Percentiles rank a stretch among this genome's conserved stretches.
Conservation (phyloP, 2,113 vertebrate species). For the Ptyas mucosa region DNA sequence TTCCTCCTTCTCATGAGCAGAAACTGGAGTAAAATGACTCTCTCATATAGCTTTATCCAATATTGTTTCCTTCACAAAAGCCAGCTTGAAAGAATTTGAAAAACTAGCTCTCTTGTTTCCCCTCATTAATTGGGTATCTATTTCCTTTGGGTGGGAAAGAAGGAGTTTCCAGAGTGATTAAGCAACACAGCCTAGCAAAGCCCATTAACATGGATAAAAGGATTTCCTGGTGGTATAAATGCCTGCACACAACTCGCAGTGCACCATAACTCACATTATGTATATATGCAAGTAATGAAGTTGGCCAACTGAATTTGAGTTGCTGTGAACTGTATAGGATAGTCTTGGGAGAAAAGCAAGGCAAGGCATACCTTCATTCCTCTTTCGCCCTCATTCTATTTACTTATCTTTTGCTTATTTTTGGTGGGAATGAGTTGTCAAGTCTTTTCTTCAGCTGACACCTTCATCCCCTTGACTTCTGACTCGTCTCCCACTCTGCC, state of each 20-base stretch:
- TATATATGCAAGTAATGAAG: constrained; percentile 65
- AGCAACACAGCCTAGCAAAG: constrained; percentile 73
- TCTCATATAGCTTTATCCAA: constrained; percentile 2
- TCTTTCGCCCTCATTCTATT: not conserved
- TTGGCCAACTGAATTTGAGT: constrained; percentile 42
- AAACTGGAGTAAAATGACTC: constrained; percentile 14
- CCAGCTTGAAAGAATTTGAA: constrained; percentile 58
- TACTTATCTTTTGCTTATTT: not conserved
- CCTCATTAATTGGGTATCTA: constrained; percentile 64
- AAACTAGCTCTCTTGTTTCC: constrained; percentile 71
- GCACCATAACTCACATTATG: constrained; percentile 70
- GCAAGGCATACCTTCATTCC: constrained; percentile 37
- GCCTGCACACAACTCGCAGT: constrained; percentile 79
- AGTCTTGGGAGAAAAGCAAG: constrained; percentile 27
- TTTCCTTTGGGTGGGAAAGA: constrained; percentile 65
- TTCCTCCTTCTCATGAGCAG: constrained; percentile 24
- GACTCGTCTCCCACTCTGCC: constrained; percentile 83
- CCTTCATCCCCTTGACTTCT: constrained; percentile 80
- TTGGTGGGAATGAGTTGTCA: constrained; percentile 86
- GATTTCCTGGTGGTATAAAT: constrained; percentile 88
- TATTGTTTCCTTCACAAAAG: constrained; percentile 61
- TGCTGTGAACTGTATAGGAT: not conserved
- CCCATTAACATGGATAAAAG: constrained; percentile 86
- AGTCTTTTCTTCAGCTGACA: constrained; percentile 82
- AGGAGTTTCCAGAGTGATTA: constrained; percentile 65